phyloP scores from a whole-genome alignment of 2,797 vertebrate genomes.

The Sphaeramia orbicularis region DNA sequence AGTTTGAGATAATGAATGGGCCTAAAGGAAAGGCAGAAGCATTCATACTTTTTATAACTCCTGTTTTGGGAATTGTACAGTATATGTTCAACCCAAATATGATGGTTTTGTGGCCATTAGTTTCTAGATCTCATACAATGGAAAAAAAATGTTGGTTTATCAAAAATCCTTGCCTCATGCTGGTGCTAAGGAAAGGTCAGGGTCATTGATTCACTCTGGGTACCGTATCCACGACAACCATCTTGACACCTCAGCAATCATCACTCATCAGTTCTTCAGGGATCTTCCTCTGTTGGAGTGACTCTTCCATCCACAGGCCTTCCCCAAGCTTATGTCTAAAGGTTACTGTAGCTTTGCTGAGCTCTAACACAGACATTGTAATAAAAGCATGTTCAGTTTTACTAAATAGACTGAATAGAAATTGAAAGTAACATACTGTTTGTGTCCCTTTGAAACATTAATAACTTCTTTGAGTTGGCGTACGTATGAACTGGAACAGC shows the following conservation, averaged over 20 bases:
- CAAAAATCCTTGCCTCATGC: neutral
- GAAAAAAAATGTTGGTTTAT: neutral
- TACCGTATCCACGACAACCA: conserved; percentile 1
- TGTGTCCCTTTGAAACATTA: conserved; percentile 2
- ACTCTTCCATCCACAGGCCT: neutral
- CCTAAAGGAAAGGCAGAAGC: neutral
- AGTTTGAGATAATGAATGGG: neutral
- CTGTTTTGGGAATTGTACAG: neutral
- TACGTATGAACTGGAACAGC: neutral
- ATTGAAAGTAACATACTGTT: conserved; percentile 24
- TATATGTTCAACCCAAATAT: neutral
- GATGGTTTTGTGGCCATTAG: neutral
- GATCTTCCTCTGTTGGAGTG: neutral
- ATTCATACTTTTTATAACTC: neutral
- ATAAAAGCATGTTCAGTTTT: conserved; percentile 1
- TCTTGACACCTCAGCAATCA: neutral
- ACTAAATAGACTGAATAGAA: conserved; percentile 15
- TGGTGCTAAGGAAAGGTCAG: neutral
- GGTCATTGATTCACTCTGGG: neutral
- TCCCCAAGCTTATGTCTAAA: neutral
- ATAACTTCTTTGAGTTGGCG: conserved; percentile 7
- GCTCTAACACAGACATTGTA: neutral
- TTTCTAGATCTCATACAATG: neutral
- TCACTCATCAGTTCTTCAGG: neutral
- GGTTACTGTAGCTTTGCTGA: neutral